Base-by-base conservation (phyloP, 1,140 invertebrate species). In the Nomia melanderi region DNA sequence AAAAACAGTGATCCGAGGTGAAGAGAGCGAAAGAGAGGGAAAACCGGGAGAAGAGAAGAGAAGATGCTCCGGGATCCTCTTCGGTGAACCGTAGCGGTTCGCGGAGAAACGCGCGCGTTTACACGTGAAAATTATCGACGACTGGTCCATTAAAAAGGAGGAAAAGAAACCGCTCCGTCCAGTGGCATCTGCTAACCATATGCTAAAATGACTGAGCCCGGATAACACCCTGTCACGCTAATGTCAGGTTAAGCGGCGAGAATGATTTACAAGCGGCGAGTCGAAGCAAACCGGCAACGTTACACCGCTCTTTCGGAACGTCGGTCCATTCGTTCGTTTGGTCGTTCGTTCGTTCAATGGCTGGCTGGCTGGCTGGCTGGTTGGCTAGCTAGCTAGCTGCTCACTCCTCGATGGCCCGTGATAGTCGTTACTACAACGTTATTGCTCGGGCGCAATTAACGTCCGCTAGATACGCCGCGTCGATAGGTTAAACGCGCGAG, bases 231-330 rank as follows among this genome's bases (percentile, higher is more conserved):
- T 85, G 83, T 84, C 83, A 82, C 82, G 82, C 82, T 85, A 85
- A 85, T 85, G 82, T 84, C 83, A 85, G 83, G 82, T 85, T 85
- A 85, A 85, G 82, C 83, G 82, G 79, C 78, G 72, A 75, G 79
- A 85, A 85, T 85, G 83, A 85, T 85, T 85, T 85, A 84, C 83
- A 84, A 84, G 83, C 82, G 76, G 79, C 67, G 79, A 78, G 75
- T 72, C 44, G 50, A 71, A 81, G 66, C 59, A 33, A 77, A 63
- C 63, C 72, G 64, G 71, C 44, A 53, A 53, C 50, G 70, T 73
- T 73, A 64, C 70, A 73, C 70, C 41, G 57, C n/a, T 29, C 54
- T 41, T 14, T 29, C 36, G 53, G 59, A 62, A 62, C 59, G 31
- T 3, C 6, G 23, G 9, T 17, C n/a, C n/a, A n/a, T n/a, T n/a